phyloP scores from a whole-genome alignment of 2,113 vertebrate genomes.

The Xenopus tropicalis region UCB_Xtro_10.0 CM004445.2:134424501-134425000 shows the following conservation, averaged over 20 bases:
- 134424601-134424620: not conserved
- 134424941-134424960: slow-evolving; percentile 4
- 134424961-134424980: not conserved
- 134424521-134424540: not conserved
- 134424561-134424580: not conserved
- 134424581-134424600: not conserved
- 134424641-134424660: not conserved
- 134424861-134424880: not conserved
- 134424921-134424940: not conserved
- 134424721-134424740: not conserved
- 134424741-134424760: slow-evolving; percentile 5
- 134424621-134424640: slow-evolving; percentile 7
- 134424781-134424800: not conserved
- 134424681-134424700: not conserved
- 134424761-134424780: slow-evolving; percentile 1
- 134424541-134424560: not conserved
- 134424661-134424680: not conserved
- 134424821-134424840: not conserved
- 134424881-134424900: not conserved
- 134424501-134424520: slow-evolving; percentile 25
- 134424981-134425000: not conserved
- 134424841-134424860: slow-evolving; percentile 20
- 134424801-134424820: not conserved
- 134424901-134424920: not conserved
- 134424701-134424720: not conserved